Percentiles rank a stretch among this genome's conserved stretches.
Conservation (phyloP, 2,797 vertebrate species). For the Echeneis naucrates region DNA sequence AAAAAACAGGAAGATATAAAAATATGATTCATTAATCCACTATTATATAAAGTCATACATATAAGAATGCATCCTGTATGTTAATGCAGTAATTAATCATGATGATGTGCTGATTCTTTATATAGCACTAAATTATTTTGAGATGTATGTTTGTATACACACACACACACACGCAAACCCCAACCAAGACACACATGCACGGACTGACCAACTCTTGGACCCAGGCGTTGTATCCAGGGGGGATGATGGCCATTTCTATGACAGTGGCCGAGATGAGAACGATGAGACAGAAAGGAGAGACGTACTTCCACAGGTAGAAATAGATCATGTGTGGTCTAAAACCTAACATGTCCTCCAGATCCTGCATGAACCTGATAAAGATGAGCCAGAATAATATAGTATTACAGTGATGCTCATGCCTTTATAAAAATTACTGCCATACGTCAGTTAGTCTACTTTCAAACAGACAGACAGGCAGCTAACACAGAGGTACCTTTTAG, state of each 20-base stretch:
- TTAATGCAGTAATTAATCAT: not conserved
- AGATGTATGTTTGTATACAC: too few relatives aligned
- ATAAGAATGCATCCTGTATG: not conserved
- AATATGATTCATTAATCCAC: not conserved
- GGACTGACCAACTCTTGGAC: constrained; percentile 91
- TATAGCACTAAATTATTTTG: too few relatives aligned
- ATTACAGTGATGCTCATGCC: not conserved
- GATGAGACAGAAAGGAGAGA: constrained; percentile 93
- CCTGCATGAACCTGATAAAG: constrained; percentile 92
- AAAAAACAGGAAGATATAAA: too few relatives aligned
- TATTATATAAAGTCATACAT: not conserved
- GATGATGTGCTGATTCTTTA: not conserved
- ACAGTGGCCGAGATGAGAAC: constrained; percentile 90
- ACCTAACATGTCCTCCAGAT: constrained; percentile 96
- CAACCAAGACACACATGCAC: constrained; percentile 1
- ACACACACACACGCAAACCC: constrained; percentile 15
- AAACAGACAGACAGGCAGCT: not conserved
- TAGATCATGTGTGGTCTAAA: constrained; percentile 91
- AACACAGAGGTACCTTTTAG: constrained; percentile 84
- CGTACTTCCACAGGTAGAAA: constrained; percentile 96
- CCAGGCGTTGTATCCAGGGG: constrained; percentile 95
- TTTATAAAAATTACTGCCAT: not conserved
- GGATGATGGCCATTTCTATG: constrained; percentile 91
- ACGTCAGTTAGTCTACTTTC: not conserved
- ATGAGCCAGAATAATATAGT: not conserved